Conservation (phyloP, 2,797 vertebrate genomes). For the Halcyon leucocephala region DNA sequence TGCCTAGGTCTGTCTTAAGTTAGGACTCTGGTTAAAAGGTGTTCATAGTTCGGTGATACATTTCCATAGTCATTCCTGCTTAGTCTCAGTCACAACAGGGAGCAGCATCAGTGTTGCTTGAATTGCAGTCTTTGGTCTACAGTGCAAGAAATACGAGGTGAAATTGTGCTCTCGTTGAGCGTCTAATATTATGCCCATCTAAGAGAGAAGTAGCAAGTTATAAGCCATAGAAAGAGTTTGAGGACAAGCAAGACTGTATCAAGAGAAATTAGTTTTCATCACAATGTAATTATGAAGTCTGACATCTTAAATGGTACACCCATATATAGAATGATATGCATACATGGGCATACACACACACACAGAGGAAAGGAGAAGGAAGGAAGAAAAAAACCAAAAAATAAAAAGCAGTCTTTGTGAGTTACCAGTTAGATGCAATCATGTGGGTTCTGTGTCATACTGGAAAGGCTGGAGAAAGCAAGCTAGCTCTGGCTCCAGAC, state of each 20-base stretch:
- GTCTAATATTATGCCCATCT: background rate
- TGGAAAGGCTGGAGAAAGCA: background rate
- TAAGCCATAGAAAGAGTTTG: background rate
- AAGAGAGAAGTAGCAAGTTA: background rate
- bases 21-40: background rate
- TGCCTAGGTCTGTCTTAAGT: background rate
- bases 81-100: background rate
- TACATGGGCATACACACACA: no score
- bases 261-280: background rate
- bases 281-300: background rate
- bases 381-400: no score
- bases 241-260: background rate
- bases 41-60: background rate
- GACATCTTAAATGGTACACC: background rate
- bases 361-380: background rate
- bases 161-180: background rate
- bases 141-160: background rate
- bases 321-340: fast-evolving
- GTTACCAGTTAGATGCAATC: background rate
- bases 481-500: background rate
- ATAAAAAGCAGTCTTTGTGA: background rate
- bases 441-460: background rate
- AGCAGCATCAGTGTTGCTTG: background rate
- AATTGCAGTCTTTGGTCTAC: background rate
- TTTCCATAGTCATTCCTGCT: background rate